These are phyloP conservation scores for Aptenodytes patagonicus DNA, from an alignment of 2,113 vertebrate species.

Conservation along the genomic window DNA sequence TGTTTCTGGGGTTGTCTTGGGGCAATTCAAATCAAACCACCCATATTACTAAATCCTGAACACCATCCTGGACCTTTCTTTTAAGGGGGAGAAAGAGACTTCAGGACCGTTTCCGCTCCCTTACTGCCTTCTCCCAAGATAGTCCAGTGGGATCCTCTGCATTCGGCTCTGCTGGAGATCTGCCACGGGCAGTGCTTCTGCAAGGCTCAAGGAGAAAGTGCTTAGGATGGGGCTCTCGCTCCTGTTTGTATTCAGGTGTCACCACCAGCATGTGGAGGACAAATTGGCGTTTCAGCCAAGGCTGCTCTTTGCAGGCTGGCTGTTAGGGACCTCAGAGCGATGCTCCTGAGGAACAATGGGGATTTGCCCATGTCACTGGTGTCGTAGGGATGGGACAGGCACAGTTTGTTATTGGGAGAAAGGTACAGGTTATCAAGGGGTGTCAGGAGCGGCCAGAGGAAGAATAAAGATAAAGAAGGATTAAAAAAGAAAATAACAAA, in stretches of 20 bases:
- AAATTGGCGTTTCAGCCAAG: neutral
- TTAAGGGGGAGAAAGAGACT: neutral
- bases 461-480: conserved; percentile 33
- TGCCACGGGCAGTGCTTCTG: neutral
- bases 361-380: neutral
- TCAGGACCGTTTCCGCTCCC: neutral
- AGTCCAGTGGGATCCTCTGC: neutral
- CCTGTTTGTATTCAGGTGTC: neutral
- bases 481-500: conserved; percentile 33
- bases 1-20: neutral
- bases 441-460: conserved; percentile 12
- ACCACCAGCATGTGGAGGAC: neutral
- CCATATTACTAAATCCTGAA: neutral
- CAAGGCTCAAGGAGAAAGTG: neutral
- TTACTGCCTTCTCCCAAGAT: neutral
- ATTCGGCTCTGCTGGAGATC: neutral
- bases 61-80: neutral
- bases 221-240: neutral
- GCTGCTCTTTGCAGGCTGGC: neutral
- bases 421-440: conserved; percentile 15
- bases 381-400: neutral
- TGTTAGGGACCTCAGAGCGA: neutral
- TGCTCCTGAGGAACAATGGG: neutral
- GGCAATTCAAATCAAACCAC: neutral
- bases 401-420: neutral